These are phyloP conservation scores for Isoperla grammatica DNA, from an alignment of 2,888 invertebrate genomes.

Conservation along the genomic window DNA sequence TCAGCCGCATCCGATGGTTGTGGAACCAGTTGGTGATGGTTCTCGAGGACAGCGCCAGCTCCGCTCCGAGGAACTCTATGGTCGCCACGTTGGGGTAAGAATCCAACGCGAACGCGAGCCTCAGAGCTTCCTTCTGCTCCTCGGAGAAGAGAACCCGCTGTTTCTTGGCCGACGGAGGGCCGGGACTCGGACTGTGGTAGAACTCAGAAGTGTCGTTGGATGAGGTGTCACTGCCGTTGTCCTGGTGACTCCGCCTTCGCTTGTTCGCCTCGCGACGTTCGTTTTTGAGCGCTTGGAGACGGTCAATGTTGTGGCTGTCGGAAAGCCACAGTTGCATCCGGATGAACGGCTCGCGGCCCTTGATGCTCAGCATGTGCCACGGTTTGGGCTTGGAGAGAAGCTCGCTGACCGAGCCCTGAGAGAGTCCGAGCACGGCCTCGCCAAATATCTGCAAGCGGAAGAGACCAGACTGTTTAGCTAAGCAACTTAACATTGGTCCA, in stretches of 20 bases:
- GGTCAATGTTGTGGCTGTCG: constrained; percentile 91
- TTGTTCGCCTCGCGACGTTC: constrained; percentile 89
- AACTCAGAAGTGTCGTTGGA: constrained; percentile 86
- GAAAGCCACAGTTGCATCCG: constrained; percentile 96
- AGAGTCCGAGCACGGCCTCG: constrained; percentile 92
- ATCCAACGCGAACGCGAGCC: constrained; percentile 90
- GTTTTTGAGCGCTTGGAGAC: constrained; percentile 84
- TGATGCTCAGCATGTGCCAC: constrained; percentile 98
- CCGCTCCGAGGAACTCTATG: constrained; percentile 90
- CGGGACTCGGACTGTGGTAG: constrained; percentile 78
- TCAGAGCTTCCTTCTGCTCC: constrained; percentile 94
- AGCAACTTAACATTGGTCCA: too few species aligned
- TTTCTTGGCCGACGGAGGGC: constrained; percentile 84
- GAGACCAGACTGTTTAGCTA: neutral
- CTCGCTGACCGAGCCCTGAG: constrained; percentile 96
- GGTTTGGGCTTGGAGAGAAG: constrained; percentile 96
- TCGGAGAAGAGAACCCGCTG: constrained; percentile 96
- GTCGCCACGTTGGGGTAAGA: constrained; percentile 96
- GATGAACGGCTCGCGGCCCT: constrained; percentile 94
- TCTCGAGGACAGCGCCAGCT: constrained; percentile 84
- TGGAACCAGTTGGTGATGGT: constrained; percentile 99
- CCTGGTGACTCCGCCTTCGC: constrained; percentile 60
- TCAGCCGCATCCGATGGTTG: constrained; percentile 97
- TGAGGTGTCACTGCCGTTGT: constrained; percentile 82
- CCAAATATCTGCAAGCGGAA: constrained; percentile 70